Conservation (phyloP, 1,140 invertebrate genomes). For the Lordiphosa clarofinis region DNA sequence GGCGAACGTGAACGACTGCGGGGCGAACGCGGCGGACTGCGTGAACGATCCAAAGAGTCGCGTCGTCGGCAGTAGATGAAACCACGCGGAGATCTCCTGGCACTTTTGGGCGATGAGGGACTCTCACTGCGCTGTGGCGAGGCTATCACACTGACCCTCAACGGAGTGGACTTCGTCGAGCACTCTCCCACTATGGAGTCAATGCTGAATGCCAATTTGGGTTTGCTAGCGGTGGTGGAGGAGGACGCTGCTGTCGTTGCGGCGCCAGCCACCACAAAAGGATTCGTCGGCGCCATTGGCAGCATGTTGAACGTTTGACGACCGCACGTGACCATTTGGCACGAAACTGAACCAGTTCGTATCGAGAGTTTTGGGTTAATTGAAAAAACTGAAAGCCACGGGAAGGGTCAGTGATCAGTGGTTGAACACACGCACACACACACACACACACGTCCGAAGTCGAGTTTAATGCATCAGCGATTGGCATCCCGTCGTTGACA, state of each 20-base stretch:
- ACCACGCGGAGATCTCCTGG: conserved; percentile 45
- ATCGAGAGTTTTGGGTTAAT: conserved; percentile 23
- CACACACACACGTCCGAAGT: conserved; percentile 12
- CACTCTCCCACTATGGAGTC: conserved; percentile 92
- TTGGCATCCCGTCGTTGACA: conserved; percentile 66
- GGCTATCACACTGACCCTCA: conserved; percentile 57
- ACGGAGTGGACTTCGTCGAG: conserved; percentile 47
- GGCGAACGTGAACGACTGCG: conserved; percentile 55
- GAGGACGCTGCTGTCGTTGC: conserved; percentile 25
- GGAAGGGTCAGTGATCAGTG: conserved; percentile 21
- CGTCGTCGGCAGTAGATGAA: conserved; percentile 63
- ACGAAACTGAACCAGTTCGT: conserved; percentile 13
- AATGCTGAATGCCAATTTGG: conserved; percentile 96
- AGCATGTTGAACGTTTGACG: conserved; percentile 77
- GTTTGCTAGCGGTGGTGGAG: conserved; percentile 83
- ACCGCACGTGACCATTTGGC: conserved; percentile 79
- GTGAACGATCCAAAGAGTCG: conserved; percentile 61
- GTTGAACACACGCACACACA: conserved; percentile 23
- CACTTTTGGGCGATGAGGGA: conserved; percentile 43
- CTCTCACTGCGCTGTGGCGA: conserved; percentile 61
- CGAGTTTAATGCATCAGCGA: conserved; percentile 58
- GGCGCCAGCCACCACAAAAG: conserved; percentile 54
- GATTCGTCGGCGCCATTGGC: conserved; percentile 78
- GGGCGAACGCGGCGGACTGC: conserved; percentile 70
- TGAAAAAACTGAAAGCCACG: conserved; percentile 14